A percentile compares a stretch with the other conserved stretches of the same genome.
These are phyloP conservation scores for Biston stratarius DNA, from an alignment of 2,888 invertebrate genomes.

Conservation along the genomic window DNA sequence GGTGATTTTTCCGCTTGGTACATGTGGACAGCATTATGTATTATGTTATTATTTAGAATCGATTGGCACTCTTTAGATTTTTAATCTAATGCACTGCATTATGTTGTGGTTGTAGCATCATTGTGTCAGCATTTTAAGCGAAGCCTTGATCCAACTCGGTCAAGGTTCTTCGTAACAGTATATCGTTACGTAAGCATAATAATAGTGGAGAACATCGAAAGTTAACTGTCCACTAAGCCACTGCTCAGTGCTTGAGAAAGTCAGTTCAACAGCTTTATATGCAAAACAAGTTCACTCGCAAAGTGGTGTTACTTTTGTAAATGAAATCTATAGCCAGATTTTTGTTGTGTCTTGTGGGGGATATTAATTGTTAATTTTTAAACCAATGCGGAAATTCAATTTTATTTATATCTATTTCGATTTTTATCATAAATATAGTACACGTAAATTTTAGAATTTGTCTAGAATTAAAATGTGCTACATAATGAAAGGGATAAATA, in stretches of 20 bases:
- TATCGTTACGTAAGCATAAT: constrained; percentile 33
- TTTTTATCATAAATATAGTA: too few relatives aligned
- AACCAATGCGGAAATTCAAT: too few relatives aligned
- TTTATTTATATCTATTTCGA: too few relatives aligned
- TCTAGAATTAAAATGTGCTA: too few relatives aligned
- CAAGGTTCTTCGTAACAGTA: constrained; percentile 42
- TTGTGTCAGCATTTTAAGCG: constrained; percentile 20
- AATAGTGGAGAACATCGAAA: constrained; percentile 14
- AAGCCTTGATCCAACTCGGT: constrained; percentile 46
- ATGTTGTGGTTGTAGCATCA: background rate
- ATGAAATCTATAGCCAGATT: background rate
- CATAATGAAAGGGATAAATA: too few relatives aligned
- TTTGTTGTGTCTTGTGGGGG: too few relatives aligned
- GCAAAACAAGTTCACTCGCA: background rate
- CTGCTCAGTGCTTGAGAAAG: constrained; percentile 14
- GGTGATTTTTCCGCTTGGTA: too few relatives aligned
- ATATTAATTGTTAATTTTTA: too few relatives aligned
- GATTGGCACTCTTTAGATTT: too few relatives aligned
- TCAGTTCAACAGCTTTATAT: background rate
- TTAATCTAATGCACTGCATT: background rate
- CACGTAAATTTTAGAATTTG: too few relatives aligned
- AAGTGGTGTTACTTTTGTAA: constrained; percentile 5
- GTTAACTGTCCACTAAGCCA: constrained; percentile 12
- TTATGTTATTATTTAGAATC: too few relatives aligned
- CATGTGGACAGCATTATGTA: too few relatives aligned